Percentiles rank a stretch among this genome's conserved stretches.
phyloP scores from a whole-genome alignment of 2,888 invertebrate species.

The Epirrhoe alternata region DNA sequence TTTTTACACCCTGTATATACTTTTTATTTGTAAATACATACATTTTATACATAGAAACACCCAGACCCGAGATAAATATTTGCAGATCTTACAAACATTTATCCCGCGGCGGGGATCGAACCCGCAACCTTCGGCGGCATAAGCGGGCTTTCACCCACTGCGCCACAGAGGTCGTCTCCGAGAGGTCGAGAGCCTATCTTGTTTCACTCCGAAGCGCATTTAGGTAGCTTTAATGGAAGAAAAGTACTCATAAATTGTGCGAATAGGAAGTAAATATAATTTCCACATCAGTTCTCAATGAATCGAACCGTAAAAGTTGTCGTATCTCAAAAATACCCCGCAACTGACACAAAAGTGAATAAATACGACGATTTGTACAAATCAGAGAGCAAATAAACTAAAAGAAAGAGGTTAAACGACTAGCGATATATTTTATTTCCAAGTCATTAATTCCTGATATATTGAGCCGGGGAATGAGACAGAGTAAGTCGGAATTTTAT shows the following conservation, averaged over 20 bases:
- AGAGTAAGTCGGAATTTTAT: conserved; percentile 32
- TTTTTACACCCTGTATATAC: no score
- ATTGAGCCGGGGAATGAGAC: conserved; percentile 60
- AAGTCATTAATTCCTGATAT: conserved; percentile 73
- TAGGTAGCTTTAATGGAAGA: conserved; percentile 9
- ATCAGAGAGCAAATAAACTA: conserved; percentile 67
- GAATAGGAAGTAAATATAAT: conserved; percentile 22
- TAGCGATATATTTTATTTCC: conserved; percentile 75
- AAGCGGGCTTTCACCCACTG: no score
- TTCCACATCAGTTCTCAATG: conserved; percentile 25
- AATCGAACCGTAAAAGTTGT: conserved; percentile 26
- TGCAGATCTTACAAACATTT: no score
- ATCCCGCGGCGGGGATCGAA: no score
- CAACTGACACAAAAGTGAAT: conserved; percentile 43
- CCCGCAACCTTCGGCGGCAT: no score
- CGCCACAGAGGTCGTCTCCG: no score
- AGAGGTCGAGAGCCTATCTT: no score
- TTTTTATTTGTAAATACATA: no score
- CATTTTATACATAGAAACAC: no score
- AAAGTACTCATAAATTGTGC: conserved; percentile 13
- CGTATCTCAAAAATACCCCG: conserved; percentile 29
- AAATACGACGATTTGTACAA: conserved; percentile 59
- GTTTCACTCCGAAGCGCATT: neutral
- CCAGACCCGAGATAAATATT: no score
- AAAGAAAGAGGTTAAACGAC: conserved; percentile 61